Base-by-base conservation (phyloP, 2,888 invertebrate genomes). In the Dorcus parallelipipedus region DNA sequence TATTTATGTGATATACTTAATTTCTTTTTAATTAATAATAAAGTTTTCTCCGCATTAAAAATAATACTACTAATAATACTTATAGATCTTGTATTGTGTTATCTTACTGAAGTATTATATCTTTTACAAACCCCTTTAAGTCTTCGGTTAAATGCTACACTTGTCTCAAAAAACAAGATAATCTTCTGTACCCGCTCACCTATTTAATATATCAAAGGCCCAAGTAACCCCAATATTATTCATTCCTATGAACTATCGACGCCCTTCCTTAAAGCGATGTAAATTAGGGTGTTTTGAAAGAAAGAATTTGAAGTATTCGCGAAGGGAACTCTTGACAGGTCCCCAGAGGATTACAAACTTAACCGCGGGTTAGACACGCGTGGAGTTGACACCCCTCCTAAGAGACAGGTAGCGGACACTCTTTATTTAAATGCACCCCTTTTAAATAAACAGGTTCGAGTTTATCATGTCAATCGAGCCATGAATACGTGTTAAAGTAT, bases 231-330 rank as follows among this genome's bases (percentile, higher is more conserved):
- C 52, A 57, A 62, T 62, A 62, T 62, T 58, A 56, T 58, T 33
- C 26, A 33, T 33, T 42, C 39, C 53, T 52, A 14, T 33, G 23
- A 23, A 45, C 45, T 20, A 23, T 45, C 45, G 45, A 45, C 45
- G 17, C 59, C 59, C 58, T 60, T 62, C 52, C 61, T 67, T 63
- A 67, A 66, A 66, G 54, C 54, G 62, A 68, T 67, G 67, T 68
- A 68, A 68, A 68, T 68, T 67, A 68, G 62, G 63, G 58, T 56
- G 58, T 63, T 60, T 61, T 57, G 52, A 52, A 57, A 61, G 61
- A 56, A 58, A 60, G 68, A 68, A 68, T 68, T 68, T 68, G 66
- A 68, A 68, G 65, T 64, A 65, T 66, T 64, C 68, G 65, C 64
- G 64, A 53, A 62, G 65, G 62, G 64, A 62, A 54, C 64, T 63